A percentile compares a stretch with the other conserved stretches of the same genome.
Conservation (phyloP, 1,140 invertebrate genomes). For the Lutraria rhynchaena region DNA sequence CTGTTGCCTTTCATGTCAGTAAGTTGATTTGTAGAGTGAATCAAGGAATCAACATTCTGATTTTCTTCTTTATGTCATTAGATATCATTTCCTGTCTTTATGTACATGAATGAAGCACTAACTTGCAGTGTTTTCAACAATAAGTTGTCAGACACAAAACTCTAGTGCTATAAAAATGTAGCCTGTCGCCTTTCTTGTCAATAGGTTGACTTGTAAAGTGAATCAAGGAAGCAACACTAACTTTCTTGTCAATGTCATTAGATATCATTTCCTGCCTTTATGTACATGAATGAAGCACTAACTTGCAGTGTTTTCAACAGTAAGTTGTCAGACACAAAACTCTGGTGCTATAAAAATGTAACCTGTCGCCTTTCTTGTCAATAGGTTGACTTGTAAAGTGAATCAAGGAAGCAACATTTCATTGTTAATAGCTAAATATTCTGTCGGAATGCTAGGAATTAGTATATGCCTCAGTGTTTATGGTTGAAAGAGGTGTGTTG, state of each 20-base stretch:
- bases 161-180: slow-evolving; percentile 18
- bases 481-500: no score
- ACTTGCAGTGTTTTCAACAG: background rate
- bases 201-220: slow-evolving; percentile 39
- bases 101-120: no score
- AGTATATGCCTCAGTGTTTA: no score
- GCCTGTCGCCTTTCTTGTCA: slow-evolving; percentile 51
- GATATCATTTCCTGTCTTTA: no score
- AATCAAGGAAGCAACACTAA: slow-evolving; percentile 29
- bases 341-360: slow-evolving; percentile 20
- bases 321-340: slow-evolving; percentile 2
- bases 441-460: no score
- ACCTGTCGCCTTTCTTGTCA: slow-evolving; percentile 50
- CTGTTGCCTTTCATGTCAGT: slow-evolving; percentile 50
- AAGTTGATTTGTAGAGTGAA: slow-evolving; percentile 44
- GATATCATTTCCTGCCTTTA: no score
- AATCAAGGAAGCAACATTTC: slow-evolving; percentile 30
- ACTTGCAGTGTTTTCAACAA: background rate
- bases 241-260: no score
- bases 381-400: slow-evolving; percentile 39
- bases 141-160: slow-evolving; percentile 2
- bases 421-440: no score
- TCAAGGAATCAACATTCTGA: slow-evolving; percentile 19
- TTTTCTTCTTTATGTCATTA: no score
- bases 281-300: no score